Conservation (phyloP, 2,797 vertebrate genomes). For the Poecile montanus region DNA sequence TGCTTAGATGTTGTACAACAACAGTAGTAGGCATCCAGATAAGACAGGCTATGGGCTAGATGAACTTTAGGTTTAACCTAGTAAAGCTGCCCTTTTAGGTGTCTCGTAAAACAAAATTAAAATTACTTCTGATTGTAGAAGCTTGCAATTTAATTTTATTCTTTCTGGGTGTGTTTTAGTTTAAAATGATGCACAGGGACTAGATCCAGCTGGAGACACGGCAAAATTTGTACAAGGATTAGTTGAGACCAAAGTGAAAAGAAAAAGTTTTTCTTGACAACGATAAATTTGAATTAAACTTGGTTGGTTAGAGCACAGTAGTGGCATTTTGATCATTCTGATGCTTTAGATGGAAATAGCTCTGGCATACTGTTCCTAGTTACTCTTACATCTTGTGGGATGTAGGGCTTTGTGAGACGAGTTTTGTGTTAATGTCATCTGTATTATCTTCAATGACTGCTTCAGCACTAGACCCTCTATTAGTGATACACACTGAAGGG, state of each 20-base stretch:
- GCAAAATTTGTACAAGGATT: background rate
- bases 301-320: background rate
- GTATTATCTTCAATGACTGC: background rate
- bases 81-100: background rate
- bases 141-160: background rate
- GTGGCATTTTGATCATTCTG: background rate
- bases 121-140: background rate
- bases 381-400: background rate
- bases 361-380: background rate
- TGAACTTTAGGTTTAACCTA: background rate
- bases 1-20: background rate
- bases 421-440: background rate
- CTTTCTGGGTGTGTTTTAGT: background rate
- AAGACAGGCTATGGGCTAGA: background rate
- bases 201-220: background rate
- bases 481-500: background rate
- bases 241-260: background rate
- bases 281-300: background rate
- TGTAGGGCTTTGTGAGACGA: background rate
- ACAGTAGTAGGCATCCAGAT: background rate
- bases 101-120: background rate
- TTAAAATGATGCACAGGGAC: background rate
- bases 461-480: background rate
- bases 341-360: background rate
- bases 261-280: background rate